Base-by-base conservation (phyloP, 2,888 invertebrate species). In the Cerastis leucographa region DNA sequence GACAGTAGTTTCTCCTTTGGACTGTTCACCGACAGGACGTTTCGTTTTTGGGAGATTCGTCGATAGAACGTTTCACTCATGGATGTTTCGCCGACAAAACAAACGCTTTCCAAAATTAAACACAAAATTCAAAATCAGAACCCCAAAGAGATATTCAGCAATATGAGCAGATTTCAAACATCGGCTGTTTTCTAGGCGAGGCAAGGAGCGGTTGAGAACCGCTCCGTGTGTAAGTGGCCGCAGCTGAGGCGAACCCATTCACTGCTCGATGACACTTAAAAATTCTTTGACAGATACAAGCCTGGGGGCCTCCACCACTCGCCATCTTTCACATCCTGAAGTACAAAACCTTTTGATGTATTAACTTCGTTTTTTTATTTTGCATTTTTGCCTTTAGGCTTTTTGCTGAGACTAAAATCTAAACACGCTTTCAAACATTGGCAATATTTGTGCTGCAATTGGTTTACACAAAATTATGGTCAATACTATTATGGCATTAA, bases 171-270 rank as follows among this genome's bases (percentile, higher is more conserved):
- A 87, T 80, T 89, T 88, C 84, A 86, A 86, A 87, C 88, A 87
- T 88, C 87, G 88, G 83, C 87, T 84, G 86, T 88, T 87, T 84
- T 82, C 85, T 83, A 84, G 88, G 81, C 83, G 80, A 80, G 80
- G 85, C 83, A 86, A 90, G 89, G 86, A 87, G 88, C 85, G 85
- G 88, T 90, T 84, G 90, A 94, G 92, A 92, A 92, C 88, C 89
- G 92, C 92, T 93, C 89, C 95, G 95, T 95, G 95, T 93, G 94
- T 92, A 96, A 96, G 96, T 95, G 95, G 94, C 92, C 90, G 88
- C 85, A 85, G 88, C 89, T 89, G 89, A 89, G 90, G 89, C 90
- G 89, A 86, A 84, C 85, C 85, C 91, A 92, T 94, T 94, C 94
- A 93, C 88, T 89, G 85, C 91, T 95, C 94, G 92, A 95, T 95